Base-by-base conservation (phyloP, 2,888 invertebrate genomes). In the Cataglyphis livida region DNA sequence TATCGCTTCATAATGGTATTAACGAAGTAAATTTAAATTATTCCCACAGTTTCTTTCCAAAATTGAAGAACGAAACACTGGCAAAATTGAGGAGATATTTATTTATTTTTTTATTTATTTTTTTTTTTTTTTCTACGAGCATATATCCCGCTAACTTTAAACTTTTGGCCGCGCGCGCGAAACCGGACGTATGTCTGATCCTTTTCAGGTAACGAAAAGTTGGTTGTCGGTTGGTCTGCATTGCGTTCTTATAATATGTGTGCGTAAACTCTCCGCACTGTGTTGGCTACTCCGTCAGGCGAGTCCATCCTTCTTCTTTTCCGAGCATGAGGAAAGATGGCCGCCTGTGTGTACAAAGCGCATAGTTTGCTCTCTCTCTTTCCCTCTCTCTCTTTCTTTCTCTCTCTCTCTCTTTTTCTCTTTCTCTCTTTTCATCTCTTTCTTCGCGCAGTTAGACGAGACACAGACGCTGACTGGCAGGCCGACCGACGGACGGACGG, bases 271-370 rank as follows among this genome's bases (percentile, higher is more conserved):
- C 18, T 54, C 35, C 35, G 15, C 57, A 18, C 54, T 57, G n/a
- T 51, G 57, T 41, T 44, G 12, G 41, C 28, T 54, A 38, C 65
- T 65, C 41, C 57, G 48, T 78, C 66, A 66, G 57, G 18, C 76
- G 68, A 66, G 41, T 32, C 65, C 38, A 38, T 78, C 78, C 59
- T 78, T 68, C 57, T 78, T 78, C 78, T 78, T 68, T 68, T 68
- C 57, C 78, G 41, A 78, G 78, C 68, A 57, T 28, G 68, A 38
- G 68, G 68, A 78, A 76, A 66, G 76, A 78, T 78, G 76, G 68
- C 76, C 35, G 76, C 54, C 7, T 35, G 35, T 61, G 48, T 35
- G 62, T 61, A 32, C 65, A 54, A 65, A 54, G 54, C n/a, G 25
- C 65, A 54, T 41, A 21, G 54, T 64, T 78, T 51, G 35, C 35